These are phyloP conservation scores for Oscheius sp. DNA, from an alignment of 2,888 invertebrate species.

Conservation along the genomic window DNA sequence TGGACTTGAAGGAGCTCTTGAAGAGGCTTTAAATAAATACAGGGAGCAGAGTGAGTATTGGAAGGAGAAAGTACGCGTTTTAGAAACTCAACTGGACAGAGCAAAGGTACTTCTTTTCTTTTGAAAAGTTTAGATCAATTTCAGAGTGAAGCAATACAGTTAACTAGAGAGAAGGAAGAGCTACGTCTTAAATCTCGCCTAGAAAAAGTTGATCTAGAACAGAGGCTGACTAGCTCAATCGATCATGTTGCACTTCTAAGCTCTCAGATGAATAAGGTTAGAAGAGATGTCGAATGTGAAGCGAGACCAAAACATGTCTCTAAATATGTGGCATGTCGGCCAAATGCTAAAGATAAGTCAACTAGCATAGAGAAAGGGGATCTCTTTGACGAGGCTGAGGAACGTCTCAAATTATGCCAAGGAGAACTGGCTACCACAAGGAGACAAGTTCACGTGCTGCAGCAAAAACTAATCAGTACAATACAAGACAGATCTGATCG, in stretches of 20 bases:
- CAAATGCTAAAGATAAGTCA: slow-evolving; percentile 54
- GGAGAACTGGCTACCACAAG: slow-evolving; percentile 59
- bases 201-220: slow-evolving; percentile 63
- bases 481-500: slow-evolving; percentile 43
- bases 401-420: slow-evolving; percentile 53
- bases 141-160: slow-evolving; percentile 49
- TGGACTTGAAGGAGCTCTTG: slow-evolving; percentile 57
- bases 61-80: slow-evolving; percentile 54
- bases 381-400: slow-evolving; percentile 61
- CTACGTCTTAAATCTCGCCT: slow-evolving; percentile 53
- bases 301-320: slow-evolving; percentile 59
- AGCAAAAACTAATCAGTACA: slow-evolving; percentile 56
- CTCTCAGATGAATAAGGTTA: slow-evolving; percentile 47
- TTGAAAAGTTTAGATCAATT: not conserved
- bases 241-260: slow-evolving; percentile 56
- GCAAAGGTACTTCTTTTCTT: slow-evolving; percentile 29
- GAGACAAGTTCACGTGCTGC: slow-evolving; percentile 63
- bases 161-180: slow-evolving; percentile 57
- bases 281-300: slow-evolving; percentile 64
- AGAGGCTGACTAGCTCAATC: slow-evolving; percentile 59
- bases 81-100: slow-evolving; percentile 44
- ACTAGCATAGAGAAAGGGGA: slow-evolving; percentile 64
- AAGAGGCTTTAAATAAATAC: slow-evolving; percentile 59
- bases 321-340: slow-evolving; percentile 68
- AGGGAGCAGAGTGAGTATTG: slow-evolving; percentile 61